Conservation (phyloP, 2,888 invertebrate genomes). For the Brachyptera putata region DNA sequence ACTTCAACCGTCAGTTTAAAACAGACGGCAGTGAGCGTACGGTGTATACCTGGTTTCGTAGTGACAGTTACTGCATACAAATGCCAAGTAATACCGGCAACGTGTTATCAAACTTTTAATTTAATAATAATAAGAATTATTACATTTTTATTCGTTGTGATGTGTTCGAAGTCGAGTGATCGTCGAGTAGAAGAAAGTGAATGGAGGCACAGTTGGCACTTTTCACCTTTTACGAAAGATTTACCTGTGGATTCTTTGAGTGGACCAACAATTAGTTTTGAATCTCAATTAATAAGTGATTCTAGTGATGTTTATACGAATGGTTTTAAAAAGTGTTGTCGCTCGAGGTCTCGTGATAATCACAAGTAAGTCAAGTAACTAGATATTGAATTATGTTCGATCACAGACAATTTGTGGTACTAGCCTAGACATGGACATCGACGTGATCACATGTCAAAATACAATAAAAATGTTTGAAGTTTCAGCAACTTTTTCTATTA, state of each 20-base stretch:
- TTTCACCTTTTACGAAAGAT: conserved; percentile 39
- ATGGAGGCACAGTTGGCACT: conserved; percentile 45
- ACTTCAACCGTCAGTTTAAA: neutral
- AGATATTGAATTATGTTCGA: too few relatives aligned
- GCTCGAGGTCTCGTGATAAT: conserved; percentile 1
- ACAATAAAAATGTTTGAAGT: too few relatives aligned
- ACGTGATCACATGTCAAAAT: too few relatives aligned
- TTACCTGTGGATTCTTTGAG: neutral
- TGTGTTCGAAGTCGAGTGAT: conserved; percentile 7
- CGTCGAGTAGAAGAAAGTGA: neutral
- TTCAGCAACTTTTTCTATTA: too few relatives aligned
- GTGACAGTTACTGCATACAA: too few relatives aligned
- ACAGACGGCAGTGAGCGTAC: neutral
- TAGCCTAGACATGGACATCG: too few relatives aligned
- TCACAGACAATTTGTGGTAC: too few relatives aligned
- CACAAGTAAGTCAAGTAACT: conserved; percentile 8
- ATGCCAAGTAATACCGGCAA: too few relatives aligned
- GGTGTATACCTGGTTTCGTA: too few relatives aligned
- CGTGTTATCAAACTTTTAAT: too few relatives aligned
- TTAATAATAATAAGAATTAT: too few relatives aligned
- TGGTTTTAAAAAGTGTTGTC: neutral
- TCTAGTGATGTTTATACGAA: neutral
- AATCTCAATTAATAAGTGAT: conserved; percentile 4
- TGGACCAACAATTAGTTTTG: conserved; percentile 12
- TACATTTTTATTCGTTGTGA: conserved; percentile 2